Evolutionary conservation across 2,888 invertebrate genomes (phyloP), one percentile per base, ranked within the genome.

Genomic region (Tiphia femorata): DNA sequence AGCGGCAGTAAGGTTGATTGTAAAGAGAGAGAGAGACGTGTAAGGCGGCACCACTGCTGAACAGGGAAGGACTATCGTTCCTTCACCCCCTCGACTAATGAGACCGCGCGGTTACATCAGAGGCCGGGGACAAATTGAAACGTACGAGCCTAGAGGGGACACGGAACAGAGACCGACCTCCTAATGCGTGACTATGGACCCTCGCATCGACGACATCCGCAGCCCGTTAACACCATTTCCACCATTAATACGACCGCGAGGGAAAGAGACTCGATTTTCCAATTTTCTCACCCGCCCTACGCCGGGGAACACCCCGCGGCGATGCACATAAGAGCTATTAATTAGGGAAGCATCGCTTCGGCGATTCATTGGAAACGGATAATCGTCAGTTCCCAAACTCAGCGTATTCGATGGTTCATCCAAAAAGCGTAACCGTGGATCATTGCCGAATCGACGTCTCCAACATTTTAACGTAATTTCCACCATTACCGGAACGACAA

Each of bases 61-160:
- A 70, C 48, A 51, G 62, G 63, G 71, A 64, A 57, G 53, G 41
- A 47, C 58, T 58, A 58, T 63, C 66, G 62, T 70, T 75, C 67
- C 72, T 70, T 73, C 67, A 55, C 64, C 67, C 70, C 67, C 72
- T 70, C 72, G 73, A 79, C 80, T 80, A 80, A 81, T 81, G 81
- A 81, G 80, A 81, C 76, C 77, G 78, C 75, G 76, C 74, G 79
- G 79, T 81, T 80, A 80, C 78, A 79, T 80, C 80, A 80, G 75
- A 78, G 77, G 70, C 79, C 72, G 72, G 70, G 73, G 75, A 81
- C 81, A 81, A 81, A 81, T 81, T 81, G 81, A 81, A 81, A 81
- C 76, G 81, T 78, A 80, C 81, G 80, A 80, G 74, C 73, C 78
- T 74, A 68, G 69, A 75, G 78, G 76, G 77, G 72, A 61, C 63